These are phyloP conservation scores for Thysanoteuthis rhombus DNA, from an alignment of 2,888 invertebrate species.

Conservation along the genomic window DNA sequence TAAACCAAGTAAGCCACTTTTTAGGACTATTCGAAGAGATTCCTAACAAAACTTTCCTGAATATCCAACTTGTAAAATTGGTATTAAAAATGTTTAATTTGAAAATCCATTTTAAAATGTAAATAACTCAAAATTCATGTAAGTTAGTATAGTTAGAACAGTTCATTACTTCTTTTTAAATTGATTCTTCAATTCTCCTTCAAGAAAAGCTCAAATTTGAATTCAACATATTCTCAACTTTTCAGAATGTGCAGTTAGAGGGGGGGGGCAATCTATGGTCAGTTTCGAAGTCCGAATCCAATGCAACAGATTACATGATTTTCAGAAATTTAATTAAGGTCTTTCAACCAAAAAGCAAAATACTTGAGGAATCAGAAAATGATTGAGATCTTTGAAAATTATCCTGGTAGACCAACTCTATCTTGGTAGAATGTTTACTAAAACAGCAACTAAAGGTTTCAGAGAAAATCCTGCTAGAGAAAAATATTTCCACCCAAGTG, in stretches of 20 bases:
- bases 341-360: not conserved
- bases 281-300: not conserved
- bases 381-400: not conserved
- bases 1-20: too few species aligned
- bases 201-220: not conserved
- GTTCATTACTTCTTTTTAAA: too few species aligned
- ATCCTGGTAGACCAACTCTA: not conserved
- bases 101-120: too few species aligned
- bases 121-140: too few species aligned
- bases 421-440: too few species aligned
- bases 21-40: too few species aligned
- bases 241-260: not conserved
- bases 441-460: not conserved
- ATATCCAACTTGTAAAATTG: too few species aligned
- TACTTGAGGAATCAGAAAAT: not conserved
- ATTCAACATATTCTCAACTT: not conserved
- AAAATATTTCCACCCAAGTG: not conserved
- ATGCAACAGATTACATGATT: not conserved
- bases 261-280: not conserved
- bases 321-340: not conserved
- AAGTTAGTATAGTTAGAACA: too few species aligned
- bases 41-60: too few species aligned
- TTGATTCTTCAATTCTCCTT: not conserved
- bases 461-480: not conserved
- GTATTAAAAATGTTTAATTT: too few species aligned